These are phyloP conservation scores for Andricus curvator DNA, from an alignment of 2,888 invertebrate genomes.

Conservation along the genomic window DNA sequence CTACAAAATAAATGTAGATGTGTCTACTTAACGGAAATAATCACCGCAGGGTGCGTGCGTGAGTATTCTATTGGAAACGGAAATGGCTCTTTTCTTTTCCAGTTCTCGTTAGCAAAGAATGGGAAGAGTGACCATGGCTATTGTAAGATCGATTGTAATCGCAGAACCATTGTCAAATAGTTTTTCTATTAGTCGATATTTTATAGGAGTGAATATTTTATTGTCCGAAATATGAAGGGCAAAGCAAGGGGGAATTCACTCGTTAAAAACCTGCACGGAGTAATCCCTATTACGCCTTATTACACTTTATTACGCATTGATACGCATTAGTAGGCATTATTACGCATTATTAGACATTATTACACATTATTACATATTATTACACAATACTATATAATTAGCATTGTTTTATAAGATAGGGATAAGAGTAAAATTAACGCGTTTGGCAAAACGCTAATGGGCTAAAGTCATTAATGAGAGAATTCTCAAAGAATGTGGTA, in stretches of 20 bases:
- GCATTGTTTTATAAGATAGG: too few relatives aligned
- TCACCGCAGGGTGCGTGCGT: not conserved
- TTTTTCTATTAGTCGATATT: not conserved
- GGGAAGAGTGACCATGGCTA: not conserved
- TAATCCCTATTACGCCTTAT: too few relatives aligned
- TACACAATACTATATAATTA: too few relatives aligned
- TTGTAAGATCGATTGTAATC: not conserved
- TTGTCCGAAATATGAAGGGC: not conserved
- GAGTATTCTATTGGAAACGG: not conserved
- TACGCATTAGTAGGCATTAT: too few relatives aligned
- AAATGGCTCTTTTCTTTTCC: not conserved
- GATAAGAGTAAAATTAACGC: too few relatives aligned
- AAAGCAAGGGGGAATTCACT: not conserved
- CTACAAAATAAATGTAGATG: not conserved
- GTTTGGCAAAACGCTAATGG: too few relatives aligned
- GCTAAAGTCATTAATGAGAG: too few relatives aligned
- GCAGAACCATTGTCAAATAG: not conserved
- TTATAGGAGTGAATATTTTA: not conserved
- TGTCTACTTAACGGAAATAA: not conserved
- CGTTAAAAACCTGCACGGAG: too few relatives aligned
- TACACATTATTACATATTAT: too few relatives aligned
- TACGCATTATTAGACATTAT: too few relatives aligned
- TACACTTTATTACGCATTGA: too few relatives aligned
- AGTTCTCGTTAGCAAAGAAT: not conserved
- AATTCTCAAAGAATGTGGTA: too few relatives aligned